A percentile compares a stretch with the other conserved stretches of the same genome.
Conservation (phyloP, 2,888 invertebrate genomes). For the Apamea epomidion region DNA sequence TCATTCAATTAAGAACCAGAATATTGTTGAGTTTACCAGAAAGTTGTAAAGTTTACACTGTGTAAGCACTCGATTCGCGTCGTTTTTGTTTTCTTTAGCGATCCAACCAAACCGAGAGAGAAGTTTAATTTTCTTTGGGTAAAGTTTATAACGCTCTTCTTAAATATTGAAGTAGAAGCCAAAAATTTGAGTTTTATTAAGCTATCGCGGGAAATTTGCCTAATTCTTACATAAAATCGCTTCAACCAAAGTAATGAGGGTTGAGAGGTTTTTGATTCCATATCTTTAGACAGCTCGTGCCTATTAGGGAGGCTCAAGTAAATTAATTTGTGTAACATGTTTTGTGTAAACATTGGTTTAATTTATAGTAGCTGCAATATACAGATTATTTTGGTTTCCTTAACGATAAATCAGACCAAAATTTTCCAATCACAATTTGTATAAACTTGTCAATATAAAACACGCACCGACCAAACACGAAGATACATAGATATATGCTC, state of each 20-base stretch:
- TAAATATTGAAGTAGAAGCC: constrained; percentile 71
- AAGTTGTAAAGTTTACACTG: constrained; percentile 68
- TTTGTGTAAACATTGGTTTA: background rate
- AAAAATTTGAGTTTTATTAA: constrained; percentile 70
- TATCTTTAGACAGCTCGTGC: constrained; percentile 13
- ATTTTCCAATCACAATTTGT: constrained; percentile 27
- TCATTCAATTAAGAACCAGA: constrained; percentile 61
- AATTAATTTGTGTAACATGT: constrained; percentile 31
- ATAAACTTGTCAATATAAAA: constrained; percentile 22
- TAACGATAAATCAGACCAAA: background rate
- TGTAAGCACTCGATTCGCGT: constrained; percentile 68
- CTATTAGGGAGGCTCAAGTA: constrained; percentile 1
- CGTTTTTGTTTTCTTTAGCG: constrained; percentile 70
- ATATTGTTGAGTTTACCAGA: constrained; percentile 61
- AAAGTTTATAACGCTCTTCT: constrained; percentile 67
- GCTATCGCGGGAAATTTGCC: constrained; percentile 60
- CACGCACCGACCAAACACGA: background rate
- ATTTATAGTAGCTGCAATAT: background rate
- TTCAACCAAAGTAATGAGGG: constrained; percentile 56
- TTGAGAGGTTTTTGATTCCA: constrained; percentile 57
- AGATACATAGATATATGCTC: background rate
- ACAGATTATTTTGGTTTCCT: background rate
- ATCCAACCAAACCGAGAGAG: constrained; percentile 60
- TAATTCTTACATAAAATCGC: constrained; percentile 54
- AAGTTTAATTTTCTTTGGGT: constrained; percentile 73